phyloP scores from a whole-genome alignment of 2,113 vertebrate species.

The Turdus rufiventris region DNA sequence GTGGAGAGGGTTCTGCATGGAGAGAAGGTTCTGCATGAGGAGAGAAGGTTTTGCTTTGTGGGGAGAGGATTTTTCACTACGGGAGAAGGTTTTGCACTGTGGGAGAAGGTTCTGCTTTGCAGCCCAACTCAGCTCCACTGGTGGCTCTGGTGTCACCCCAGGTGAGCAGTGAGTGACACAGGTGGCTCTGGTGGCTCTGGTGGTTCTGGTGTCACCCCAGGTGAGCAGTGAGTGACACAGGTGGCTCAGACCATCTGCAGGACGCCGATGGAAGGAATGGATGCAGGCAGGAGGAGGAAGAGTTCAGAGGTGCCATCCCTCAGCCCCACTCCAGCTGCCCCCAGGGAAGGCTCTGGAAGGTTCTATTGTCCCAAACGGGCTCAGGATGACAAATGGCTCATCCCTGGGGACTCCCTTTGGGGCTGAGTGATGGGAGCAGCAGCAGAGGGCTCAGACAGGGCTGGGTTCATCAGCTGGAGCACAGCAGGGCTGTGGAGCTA shows the following conservation, averaged over 20 bases:
- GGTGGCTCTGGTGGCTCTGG: too few relatives aligned
- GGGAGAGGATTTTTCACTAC: too few relatives aligned
- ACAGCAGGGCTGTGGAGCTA: rapidly evolving
- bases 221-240: too few relatives aligned
- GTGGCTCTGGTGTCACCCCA: too few relatives aligned
- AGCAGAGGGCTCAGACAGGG: background rate
- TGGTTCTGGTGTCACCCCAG: too few relatives aligned
- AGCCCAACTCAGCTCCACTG: too few relatives aligned
- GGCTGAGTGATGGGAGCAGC: background rate
- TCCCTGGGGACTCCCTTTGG: background rate
- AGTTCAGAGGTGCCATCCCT: background rate
- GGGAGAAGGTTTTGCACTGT: background rate
- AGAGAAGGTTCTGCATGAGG: background rate
- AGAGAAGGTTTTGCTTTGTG: background rate
- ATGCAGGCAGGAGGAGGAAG: background rate
- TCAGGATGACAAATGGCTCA: background rate
- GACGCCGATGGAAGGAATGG: background rate
- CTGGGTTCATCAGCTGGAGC: background rate
- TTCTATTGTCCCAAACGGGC: rapidly evolving
- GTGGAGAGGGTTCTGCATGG: background rate
- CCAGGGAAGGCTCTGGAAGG: background rate
- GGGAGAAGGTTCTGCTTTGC: background rate
- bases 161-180: too few relatives aligned
- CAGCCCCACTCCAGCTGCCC: background rate
- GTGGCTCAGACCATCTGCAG: background rate